Conservation (phyloP, 2,797 vertebrate species). For the Lophotriccus pileatus region DNA sequence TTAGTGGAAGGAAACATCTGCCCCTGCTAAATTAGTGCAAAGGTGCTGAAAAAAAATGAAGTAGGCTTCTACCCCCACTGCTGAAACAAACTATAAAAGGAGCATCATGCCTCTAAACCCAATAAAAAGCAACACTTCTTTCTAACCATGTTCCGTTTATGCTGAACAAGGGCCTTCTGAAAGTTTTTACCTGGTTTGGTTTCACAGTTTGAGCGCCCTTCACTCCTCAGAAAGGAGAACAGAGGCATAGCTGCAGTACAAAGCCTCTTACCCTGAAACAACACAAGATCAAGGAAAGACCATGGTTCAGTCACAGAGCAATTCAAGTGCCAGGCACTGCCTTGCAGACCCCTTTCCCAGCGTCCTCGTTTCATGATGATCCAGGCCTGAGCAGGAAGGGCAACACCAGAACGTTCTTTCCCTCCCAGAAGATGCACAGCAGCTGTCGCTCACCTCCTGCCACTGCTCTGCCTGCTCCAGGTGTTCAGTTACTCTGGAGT, state of each 20-base stretch:
- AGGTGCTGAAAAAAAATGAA: conserved; percentile 19
- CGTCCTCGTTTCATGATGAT: rapidly evolving
- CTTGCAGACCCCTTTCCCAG: neutral
- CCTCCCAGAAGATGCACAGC: neutral
- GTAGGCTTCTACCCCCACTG: neutral
- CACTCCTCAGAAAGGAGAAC: neutral
- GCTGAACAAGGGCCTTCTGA: neutral
- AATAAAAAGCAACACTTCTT: neutral
- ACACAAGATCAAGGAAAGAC: neutral
- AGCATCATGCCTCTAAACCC: neutral
- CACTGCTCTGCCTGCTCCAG: neutral
- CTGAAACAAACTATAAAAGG: neutral
- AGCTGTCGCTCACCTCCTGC: neutral
- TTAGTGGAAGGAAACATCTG: conserved; percentile 28
- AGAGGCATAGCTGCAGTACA: neutral
- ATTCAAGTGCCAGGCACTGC: neutral
- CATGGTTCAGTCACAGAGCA: neutral
- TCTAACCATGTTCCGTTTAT: neutral
- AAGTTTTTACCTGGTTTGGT: neutral
- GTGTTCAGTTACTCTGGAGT: neutral
- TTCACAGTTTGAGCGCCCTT: neutral
- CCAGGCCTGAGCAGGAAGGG: neutral
- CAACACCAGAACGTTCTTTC: neutral
- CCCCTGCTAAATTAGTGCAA: neutral
- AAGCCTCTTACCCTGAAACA: neutral